Percentiles rank a stretch among this genome's conserved stretches.
Conservation (phyloP, 92 coral and sea anemone species). For the Galaxea fascicularis region DNA sequence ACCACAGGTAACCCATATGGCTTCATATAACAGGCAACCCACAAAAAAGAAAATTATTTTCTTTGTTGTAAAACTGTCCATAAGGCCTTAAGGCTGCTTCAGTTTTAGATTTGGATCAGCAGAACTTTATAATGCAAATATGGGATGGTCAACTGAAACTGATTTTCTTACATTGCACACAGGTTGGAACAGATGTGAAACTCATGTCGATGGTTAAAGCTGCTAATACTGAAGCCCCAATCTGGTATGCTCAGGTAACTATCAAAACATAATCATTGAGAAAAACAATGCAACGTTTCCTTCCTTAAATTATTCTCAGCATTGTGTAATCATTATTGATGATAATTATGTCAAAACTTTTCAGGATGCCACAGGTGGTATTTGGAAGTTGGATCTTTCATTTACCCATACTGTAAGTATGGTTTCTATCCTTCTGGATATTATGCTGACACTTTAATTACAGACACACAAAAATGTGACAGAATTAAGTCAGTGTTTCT, state of each 20-base stretch:
- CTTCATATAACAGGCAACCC: neutral
- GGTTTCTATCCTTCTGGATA: neutral
- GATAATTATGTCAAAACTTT: neutral
- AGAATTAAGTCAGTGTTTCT: neutral
- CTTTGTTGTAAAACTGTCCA: neutral
- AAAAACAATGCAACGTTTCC: too few species aligned
- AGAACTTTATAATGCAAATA: too few species aligned
- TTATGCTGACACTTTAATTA: too few species aligned
- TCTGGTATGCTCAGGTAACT: slow-evolving; percentile 99
- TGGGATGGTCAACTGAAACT: neutral
- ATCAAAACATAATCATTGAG: neutral
- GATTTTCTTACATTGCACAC: neutral
- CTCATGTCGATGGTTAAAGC: slow-evolving; percentile 98
- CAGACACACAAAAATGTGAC: neutral
- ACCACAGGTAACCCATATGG: neutral
- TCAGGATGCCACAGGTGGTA: slow-evolving; percentile 98
- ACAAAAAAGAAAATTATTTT: neutral
- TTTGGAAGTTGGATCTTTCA: slow-evolving; percentile 97
- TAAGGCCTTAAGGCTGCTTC: too few species aligned
- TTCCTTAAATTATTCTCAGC: neutral
- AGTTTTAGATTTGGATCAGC: too few species aligned
- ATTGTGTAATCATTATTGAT: neutral
- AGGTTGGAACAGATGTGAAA: slow-evolving; percentile 99
- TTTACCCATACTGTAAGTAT: slow-evolving; percentile 96
- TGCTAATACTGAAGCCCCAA: slow-evolving; percentile 88